Evolutionary conservation across 2,888 invertebrate species (phyloP).

Genomic region (Andrena trimmerana): DNA sequence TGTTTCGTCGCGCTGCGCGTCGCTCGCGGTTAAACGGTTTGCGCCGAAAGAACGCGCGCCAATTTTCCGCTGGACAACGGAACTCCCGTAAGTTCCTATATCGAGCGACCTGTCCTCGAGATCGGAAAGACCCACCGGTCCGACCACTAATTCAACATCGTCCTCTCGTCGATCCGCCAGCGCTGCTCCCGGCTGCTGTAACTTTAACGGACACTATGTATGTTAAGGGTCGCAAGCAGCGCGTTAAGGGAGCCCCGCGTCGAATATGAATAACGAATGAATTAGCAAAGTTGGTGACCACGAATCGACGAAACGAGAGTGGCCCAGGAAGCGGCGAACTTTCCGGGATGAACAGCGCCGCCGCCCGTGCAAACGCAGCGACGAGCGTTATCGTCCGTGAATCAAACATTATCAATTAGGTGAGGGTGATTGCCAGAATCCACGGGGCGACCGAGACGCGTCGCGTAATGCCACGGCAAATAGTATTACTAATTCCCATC

Average conservation of each 20-base stretch:
- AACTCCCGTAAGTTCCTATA: neutral
- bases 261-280: constrained; percentile 18
- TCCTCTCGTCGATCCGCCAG: constrained; percentile 16
- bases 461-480: constrained; percentile 37
- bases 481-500: constrained; percentile 51
- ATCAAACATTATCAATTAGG: constrained; percentile 50
- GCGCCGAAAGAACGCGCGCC: neutral
- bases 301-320: neutral
- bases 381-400: constrained; percentile 7
- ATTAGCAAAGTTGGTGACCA: constrained; percentile 13
- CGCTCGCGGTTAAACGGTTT: neutral
- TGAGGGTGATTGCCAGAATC: constrained; percentile 39
- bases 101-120: neutral
- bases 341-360: neutral
- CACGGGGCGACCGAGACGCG: constrained; percentile 40
- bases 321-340: neutral
- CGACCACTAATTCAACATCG: too few species aligned
- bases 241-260: constrained; percentile 8
- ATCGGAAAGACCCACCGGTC: neutral
- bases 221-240: constrained; percentile 3
- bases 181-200: neutral
- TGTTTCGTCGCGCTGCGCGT: constrained; percentile 6
- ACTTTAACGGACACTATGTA: constrained; percentile 28
- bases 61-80: neutral
- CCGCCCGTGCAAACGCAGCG: neutral